Conservation (phyloP, 2,113 vertebrate species). For the Trichechus manatus region DNA sequence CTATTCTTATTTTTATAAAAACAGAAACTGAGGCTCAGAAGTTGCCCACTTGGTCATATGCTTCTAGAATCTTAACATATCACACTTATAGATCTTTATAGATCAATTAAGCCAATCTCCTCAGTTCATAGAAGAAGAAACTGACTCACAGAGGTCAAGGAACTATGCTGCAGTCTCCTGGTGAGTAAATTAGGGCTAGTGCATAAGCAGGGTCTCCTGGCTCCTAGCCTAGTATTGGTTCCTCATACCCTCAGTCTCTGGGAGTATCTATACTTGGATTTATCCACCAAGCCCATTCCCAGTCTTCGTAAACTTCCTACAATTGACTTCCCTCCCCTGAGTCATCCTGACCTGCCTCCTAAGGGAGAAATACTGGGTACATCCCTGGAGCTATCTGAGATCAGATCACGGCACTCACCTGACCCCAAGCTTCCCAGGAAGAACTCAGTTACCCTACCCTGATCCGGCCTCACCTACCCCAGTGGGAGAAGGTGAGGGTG, state of each 20-base stretch:
- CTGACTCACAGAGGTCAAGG: not conserved
- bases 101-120: not conserved
- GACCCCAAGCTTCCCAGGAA: not conserved
- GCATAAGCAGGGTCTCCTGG: not conserved
- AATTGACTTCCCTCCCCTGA: not conserved
- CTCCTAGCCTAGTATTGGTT: not conserved
- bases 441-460: slow-evolving; percentile 31
- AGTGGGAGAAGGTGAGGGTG: slow-evolving; percentile 5
- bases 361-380: not conserved
- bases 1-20: not conserved
- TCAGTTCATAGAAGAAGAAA: not conserved
- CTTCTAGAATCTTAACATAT: not conserved
- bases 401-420: slow-evolving; percentile 42
- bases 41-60: not conserved
- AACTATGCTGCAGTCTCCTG: not conserved
- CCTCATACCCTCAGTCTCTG: not conserved
- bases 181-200: not conserved
- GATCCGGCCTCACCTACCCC: not conserved
- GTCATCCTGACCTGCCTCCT: not conserved
- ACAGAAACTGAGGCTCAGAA: not conserved
- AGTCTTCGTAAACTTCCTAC: not conserved
- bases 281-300: not conserved
- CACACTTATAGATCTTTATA: not conserved
- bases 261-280: not conserved
- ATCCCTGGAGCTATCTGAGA: slow-evolving; percentile 12